Percentiles rank a stretch among this genome's conserved stretches.
These are phyloP conservation scores for Mactra quadrangularis DNA, from an alignment of 1,140 invertebrate genomes.

Conservation along the genomic window DNA sequence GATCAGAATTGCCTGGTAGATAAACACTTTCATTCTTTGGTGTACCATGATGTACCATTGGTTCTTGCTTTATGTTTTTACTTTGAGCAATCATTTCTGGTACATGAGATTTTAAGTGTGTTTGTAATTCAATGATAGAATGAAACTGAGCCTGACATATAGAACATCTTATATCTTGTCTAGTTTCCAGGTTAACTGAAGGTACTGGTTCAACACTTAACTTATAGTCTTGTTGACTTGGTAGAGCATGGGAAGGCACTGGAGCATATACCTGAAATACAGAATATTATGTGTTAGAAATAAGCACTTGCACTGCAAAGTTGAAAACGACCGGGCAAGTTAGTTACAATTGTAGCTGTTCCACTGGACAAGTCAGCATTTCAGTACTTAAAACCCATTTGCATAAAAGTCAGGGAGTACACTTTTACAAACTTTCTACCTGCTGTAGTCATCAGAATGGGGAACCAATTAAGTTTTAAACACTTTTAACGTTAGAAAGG, in stretches of 20 bases:
- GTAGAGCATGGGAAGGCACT: conserved; percentile 49
- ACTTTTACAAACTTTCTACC: too few species aligned
- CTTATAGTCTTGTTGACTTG: conserved; percentile 43
- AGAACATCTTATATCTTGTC: conserved; percentile 23
- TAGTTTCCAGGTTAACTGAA: conserved; percentile 10
- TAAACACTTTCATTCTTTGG: background rate
- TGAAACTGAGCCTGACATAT: conserved; percentile 27
- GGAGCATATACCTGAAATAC: conserved; percentile 26
- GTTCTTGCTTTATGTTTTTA: background rate
- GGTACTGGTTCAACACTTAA: conserved; percentile 15
- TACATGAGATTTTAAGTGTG: conserved; percentile 45
- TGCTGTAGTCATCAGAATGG: too few species aligned
- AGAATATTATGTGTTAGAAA: too few species aligned
- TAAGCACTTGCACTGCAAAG: too few species aligned
- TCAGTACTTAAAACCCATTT: too few species aligned
- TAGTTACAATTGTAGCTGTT: too few species aligned
- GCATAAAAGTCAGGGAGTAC: too few species aligned
- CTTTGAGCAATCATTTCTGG: conserved; percentile 36
- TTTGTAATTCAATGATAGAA: conserved; percentile 26
- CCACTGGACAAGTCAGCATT: too few species aligned
- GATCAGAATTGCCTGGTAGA: background rate
- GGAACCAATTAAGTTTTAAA: too few species aligned
- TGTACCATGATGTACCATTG: conserved; percentile 2
- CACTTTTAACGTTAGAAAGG: too few species aligned
- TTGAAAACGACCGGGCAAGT: too few species aligned